These are phyloP conservation scores for Tamias sibiricus DNA, from an alignment of 2,113 vertebrate species.

Conservation along the genomic window DNA sequence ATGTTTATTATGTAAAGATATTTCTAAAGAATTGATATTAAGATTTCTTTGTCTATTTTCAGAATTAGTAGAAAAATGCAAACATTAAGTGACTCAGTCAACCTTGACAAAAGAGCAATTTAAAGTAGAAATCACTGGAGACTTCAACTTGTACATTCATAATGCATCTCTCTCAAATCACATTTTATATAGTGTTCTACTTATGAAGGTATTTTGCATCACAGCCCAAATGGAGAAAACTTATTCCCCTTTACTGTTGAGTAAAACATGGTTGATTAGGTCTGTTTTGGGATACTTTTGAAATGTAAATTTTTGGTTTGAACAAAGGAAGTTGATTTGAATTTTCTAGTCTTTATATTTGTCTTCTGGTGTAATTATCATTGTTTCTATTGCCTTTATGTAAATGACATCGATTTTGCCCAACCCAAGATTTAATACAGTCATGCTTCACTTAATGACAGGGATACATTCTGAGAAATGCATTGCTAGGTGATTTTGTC, in stretches of 20 bases:
- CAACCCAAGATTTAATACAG: constrained; percentile 4
- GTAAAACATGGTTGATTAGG: constrained; percentile 70
- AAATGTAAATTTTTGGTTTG: constrained; percentile 76
- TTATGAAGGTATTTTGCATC: constrained; percentile 66
- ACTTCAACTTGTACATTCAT: constrained; percentile 41
- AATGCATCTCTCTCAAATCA: constrained; percentile 56
- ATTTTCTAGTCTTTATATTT: constrained; percentile 68
- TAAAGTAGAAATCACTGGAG: constrained; percentile 31
- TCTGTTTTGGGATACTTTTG: constrained; percentile 75
- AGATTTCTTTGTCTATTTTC: constrained; percentile 28
- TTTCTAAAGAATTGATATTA: neutral
- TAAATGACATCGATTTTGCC: constrained; percentile 40
- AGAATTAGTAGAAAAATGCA: constrained; percentile 45
- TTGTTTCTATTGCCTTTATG: constrained; percentile 64
- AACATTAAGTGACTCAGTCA: constrained; percentile 32
- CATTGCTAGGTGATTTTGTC: neutral
- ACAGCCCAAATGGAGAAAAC: constrained; percentile 48
- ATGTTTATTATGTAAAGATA: neutral
- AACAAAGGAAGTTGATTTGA: constrained; percentile 79
- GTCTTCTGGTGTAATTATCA: constrained; percentile 66
- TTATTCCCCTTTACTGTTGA: constrained; percentile 56
- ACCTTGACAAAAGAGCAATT: constrained; percentile 49
- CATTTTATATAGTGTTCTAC: constrained; percentile 58
- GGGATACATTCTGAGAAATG: neutral
- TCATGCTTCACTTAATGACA: neutral